These are phyloP conservation scores for Oriolus oriolus DNA, from an alignment of 2,113 vertebrate species.

Conservation along the genomic window DNA sequence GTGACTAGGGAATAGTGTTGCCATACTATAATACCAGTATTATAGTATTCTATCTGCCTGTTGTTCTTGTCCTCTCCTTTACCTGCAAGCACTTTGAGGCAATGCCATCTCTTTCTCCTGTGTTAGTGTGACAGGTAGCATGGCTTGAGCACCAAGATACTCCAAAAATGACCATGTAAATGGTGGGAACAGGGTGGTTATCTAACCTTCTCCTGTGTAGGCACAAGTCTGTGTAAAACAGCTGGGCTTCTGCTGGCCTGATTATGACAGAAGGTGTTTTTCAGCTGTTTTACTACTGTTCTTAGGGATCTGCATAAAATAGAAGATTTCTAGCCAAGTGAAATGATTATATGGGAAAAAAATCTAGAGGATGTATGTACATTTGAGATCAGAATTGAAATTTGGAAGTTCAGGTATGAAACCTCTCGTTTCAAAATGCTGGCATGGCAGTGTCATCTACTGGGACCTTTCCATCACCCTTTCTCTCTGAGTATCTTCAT, in stretches of 20 bases:
- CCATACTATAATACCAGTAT: not conserved
- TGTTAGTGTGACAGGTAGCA: not conserved
- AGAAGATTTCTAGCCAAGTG: not conserved
- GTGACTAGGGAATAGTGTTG: not conserved
- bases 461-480: not conserved
- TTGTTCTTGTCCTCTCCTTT: not conserved
- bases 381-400: not conserved
- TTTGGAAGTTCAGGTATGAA: not conserved
- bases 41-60: not conserved
- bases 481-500: not conserved
- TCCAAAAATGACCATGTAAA: not conserved
- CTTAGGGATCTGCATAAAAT: not conserved
- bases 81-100: not conserved
- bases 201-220: not conserved
- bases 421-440: not conserved
- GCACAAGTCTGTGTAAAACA: not conserved
- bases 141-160: not conserved
- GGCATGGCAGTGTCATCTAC: not conserved
- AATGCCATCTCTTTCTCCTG: not conserved
- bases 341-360: not conserved
- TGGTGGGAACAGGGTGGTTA: not conserved
- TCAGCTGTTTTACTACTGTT: not conserved
- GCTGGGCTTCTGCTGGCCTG: not conserved
- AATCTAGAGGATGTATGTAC: not conserved
- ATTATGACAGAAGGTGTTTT: conserved; percentile 2